Percentiles rank a stretch among this genome's conserved stretches.
Evolutionary conservation across 1,140 invertebrate species (phyloP).

Genomic region (Diprion similis): DNA sequence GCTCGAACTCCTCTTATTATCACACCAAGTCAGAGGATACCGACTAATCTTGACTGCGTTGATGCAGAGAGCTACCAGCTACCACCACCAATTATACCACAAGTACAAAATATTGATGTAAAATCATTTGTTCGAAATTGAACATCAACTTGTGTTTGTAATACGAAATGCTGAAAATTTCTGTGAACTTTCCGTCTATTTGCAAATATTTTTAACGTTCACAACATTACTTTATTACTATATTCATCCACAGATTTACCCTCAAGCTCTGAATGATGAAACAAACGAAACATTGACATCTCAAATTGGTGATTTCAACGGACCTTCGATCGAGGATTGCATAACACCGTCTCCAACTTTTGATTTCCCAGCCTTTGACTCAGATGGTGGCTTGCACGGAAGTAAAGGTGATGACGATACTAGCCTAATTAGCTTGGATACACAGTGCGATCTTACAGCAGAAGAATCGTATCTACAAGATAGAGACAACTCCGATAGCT

Average conservation of each 20-base stretch:
- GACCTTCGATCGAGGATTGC: constrained; percentile 50
- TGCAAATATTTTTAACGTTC: constrained; percentile 33
- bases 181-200: background rate
- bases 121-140: constrained; percentile 20
- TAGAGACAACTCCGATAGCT: constrained; percentile 43
- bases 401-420: constrained; percentile 53
- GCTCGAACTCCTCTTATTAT: constrained; percentile 75
- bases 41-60: constrained; percentile 66
- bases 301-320: constrained; percentile 40
- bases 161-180: background rate
- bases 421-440: constrained; percentile 66
- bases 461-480: constrained; percentile 43
- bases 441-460: constrained; percentile 51
- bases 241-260: constrained; percentile 39
- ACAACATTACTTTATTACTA: constrained; percentile 34
- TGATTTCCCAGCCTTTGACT: constrained; percentile 55
- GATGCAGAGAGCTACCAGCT: constrained; percentile 59
- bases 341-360: constrained; percentile 58
- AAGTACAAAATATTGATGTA: constrained; percentile 39
- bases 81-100: constrained; percentile 56
- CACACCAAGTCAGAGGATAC: constrained; percentile 70
- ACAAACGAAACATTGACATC: constrained; percentile 30
- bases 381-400: constrained; percentile 49
- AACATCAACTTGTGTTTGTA: constrained; percentile 2
- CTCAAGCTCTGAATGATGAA: constrained; percentile 38